Base-by-base conservation (phyloP, 2,797 vertebrate species). In the Sebastes trivittatus region DNA sequence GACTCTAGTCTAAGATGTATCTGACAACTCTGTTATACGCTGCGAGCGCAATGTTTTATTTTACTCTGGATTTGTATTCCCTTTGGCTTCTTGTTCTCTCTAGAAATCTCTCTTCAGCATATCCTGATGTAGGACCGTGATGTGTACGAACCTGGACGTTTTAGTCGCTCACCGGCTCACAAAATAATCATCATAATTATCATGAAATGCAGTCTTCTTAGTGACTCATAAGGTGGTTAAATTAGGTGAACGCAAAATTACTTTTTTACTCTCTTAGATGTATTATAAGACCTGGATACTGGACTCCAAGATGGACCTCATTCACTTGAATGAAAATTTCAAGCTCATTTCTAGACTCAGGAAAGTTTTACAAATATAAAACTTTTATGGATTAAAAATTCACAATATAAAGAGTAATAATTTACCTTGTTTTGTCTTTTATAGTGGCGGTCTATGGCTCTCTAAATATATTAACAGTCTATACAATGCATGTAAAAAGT, bases 41-140 rank as follows among this genome's bases (percentile, higher is more conserved):
- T 65, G 72, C 71, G 46, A 78, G 73, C 52, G 10, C 67, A 63
- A 22, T 58, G 18, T 54, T 36, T 67, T 1, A 73, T 74, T 71
- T 59, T 5, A 65, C 52, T 67, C 67, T 80, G 62, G 61, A 42
- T 62, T 55, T 18, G 34, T 64, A 74, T 66, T 79, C 80, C 78
- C 82, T 87, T 91, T 93, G 91, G 85, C 87, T 87, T 87, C 78
- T 78, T 52, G 55, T 68, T 75, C 36, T 75, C 38, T 64, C 61
- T 30, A 54, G 62, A 82, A 71, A 60, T 60, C 68, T 46, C 79
- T 32, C 27, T 63, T 74, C 29, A 18, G 56, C 32, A 30, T 59
- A 42, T 81, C 63, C 67, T 30, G 61, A 59, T 73, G n/a, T 49
- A 38, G 60, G 73, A 66, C 56, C 0, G 2, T 4, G 1, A 65